A percentile compares a stretch with the other conserved stretches of the same genome.
Evolutionary conservation across 2,797 vertebrate genomes (phyloP).

Genomic region (Thunnus albacares): DNA sequence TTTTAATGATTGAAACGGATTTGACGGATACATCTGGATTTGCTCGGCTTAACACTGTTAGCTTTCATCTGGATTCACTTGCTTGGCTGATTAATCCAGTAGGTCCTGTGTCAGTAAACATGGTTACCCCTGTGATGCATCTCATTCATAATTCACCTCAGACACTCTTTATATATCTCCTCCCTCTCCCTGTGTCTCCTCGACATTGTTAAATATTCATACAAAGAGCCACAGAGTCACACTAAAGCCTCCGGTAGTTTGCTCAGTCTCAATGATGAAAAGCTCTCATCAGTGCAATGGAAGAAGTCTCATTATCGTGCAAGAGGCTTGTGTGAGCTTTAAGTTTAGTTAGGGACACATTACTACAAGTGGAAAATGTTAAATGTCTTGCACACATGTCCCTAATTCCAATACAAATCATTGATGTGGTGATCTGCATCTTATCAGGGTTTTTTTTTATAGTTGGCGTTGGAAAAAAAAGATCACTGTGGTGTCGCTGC

Average conservation of each 20-base stretch:
- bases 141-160: slow-evolving; percentile 75
- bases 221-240: slow-evolving; percentile 53
- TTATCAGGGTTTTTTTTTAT: background rate
- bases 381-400: slow-evolving; percentile 1
- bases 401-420: background rate
- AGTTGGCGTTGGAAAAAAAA: background rate
- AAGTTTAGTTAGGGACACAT: slow-evolving; percentile 2
- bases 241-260: slow-evolving; percentile 36
- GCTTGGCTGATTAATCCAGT: slow-evolving; percentile 32
- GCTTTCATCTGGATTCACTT: slow-evolving; percentile 24
- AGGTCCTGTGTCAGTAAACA: slow-evolving; percentile 47
- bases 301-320: slow-evolving; percentile 22
- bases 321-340: slow-evolving; percentile 20
- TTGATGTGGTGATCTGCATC: background rate
- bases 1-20: slow-evolving; percentile 1
- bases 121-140: slow-evolving; percentile 43
- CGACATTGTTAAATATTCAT: slow-evolving; percentile 73
- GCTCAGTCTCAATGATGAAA: slow-evolving; percentile 10
- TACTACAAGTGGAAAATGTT: slow-evolving; percentile 5
- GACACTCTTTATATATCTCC: slow-evolving; percentile 71
- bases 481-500: background rate
- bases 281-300: background rate
- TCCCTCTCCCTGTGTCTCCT: slow-evolving; percentile 51
- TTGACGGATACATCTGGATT: slow-evolving; percentile 29
- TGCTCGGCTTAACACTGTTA: slow-evolving; percentile 6